Conservation (phyloP, 2,113 vertebrate genomes). For the Oryzias melastigma region DNA sequence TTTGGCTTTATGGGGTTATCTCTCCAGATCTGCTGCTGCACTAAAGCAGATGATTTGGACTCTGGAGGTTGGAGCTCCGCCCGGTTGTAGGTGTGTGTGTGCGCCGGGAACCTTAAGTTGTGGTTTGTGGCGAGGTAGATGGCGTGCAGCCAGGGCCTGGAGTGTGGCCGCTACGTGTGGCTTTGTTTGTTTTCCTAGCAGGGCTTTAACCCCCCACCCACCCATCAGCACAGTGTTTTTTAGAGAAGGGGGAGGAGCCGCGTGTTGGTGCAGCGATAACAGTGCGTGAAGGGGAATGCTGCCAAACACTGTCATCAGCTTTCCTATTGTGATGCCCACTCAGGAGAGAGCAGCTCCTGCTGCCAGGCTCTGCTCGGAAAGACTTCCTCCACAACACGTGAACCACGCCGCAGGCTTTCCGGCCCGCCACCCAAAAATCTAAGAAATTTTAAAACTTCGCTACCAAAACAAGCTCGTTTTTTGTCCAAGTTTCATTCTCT, state of each 20-base stretch:
- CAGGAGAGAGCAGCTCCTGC: constrained; percentile 5
- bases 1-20: constrained; percentile 80
- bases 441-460: no score
- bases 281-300: constrained; percentile 41
- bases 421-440: neutral
- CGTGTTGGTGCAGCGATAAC: constrained; percentile 43
- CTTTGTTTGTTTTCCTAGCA: constrained; percentile 74
- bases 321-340: constrained; percentile 5
- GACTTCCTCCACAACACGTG: neutral
- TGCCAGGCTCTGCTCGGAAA: constrained; percentile 32
- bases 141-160: constrained; percentile 70
- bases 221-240: constrained; percentile 29
- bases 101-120: constrained; percentile 34
- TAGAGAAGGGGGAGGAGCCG: constrained; percentile 51
- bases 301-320: constrained; percentile 46
- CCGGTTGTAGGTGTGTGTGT: constrained; percentile 39
- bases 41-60: constrained; percentile 66
- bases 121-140: constrained; percentile 65
- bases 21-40: constrained; percentile 61
- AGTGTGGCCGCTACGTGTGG: constrained; percentile 71
- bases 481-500: no score
- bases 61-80: constrained; percentile 54
- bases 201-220: constrained; percentile 24
- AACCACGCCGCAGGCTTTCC: neutral
- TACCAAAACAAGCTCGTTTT: no score